Evolutionary conservation across 1,140 invertebrate genomes (phyloP).

Genomic region (Lycorma delicatula): DNA sequence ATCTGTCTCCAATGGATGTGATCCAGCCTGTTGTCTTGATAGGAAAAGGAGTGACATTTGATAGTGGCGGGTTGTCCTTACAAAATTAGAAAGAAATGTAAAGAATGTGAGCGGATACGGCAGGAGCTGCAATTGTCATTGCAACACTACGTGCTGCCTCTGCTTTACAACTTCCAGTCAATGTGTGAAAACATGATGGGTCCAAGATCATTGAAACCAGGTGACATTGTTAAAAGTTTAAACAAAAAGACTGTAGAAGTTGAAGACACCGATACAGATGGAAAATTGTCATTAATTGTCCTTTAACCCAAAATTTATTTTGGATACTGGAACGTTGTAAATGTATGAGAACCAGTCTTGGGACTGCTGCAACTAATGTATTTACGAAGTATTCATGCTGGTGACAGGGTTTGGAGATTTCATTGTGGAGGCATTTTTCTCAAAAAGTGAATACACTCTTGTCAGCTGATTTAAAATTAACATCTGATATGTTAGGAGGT

Average conservation of each 20-base stretch:
- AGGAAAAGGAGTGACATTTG: conserved; percentile 55
- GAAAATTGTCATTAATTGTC: conserved; percentile 49
- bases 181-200: conserved; percentile 56
- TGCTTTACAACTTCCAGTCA: conserved; percentile 45
- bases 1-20: too few species aligned
- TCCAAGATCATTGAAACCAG: conserved; percentile 49
- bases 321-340: conserved; percentile 48
- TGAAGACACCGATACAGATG: conserved; percentile 57
- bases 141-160: conserved; percentile 45
- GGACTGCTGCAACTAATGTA: conserved; percentile 44
- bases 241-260: conserved; percentile 57
- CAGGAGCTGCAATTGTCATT: conserved; percentile 51
- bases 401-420: conserved; percentile 57
- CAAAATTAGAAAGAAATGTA: conserved; percentile 49
- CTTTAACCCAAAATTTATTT: conserved; percentile 43
- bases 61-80: conserved; percentile 54
- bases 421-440: conserved; percentile 48
- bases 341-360: conserved; percentile 36
- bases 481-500: conserved; percentile 10
- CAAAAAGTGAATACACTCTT: conserved; percentile 33
- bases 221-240: conserved; percentile 53
- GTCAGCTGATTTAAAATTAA: conserved; percentile 11
- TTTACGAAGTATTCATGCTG: conserved; percentile 49
- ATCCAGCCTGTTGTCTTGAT: conserved; percentile 35
- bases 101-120: conserved; percentile 58